Evolutionary conservation across 2,113 vertebrate genomes (phyloP), one percentile per base, ranked within the genome.

Genomic region (Platichthys stellatus): DNA sequence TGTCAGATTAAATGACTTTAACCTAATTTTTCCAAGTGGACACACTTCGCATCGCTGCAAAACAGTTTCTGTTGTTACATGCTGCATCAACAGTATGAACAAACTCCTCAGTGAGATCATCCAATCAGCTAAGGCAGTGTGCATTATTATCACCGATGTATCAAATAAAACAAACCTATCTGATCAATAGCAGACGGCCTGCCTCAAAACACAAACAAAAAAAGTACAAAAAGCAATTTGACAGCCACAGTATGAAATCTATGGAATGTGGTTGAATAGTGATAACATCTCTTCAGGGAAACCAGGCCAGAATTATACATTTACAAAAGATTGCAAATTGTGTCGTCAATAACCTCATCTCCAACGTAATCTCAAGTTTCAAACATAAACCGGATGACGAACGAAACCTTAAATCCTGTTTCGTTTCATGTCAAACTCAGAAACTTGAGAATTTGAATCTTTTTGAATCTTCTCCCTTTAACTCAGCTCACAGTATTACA

Each of bases 401-500:
- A 74, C 64, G 62, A 74, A 28, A 86, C 66, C 70, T 21, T 54
- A 51, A 70, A 69, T 74, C 64, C 60, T 62, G 61, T 20, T 63
- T 21, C 69, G 73, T 76, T 79, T 17, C 4, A 12, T 56, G 12
- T 23, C 2, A 56, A 56, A 56, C 57, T 59, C 51, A 78, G 47
- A 56, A 72, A 74, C 10, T 38, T 57, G 28, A 56, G 31, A 58
- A 77, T 26, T 84, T 26, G 28, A 49, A 74, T 28, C 57, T 26
- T 84, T 47, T 95, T 92, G 23, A 95, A 95, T 96, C 95, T 95
- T 23, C 23, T 23, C 23, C 24, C 94, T 95, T 94, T 95, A 95
- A 96, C 94, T 96, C 94, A 94, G 94, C 97, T 98, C 96, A 99
- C 97, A 98, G 97, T 97, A 95, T 96, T 95, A 95, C 95, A 94